Conservation (phyloP, 2,888 invertebrate species). For the Rhopalosiphum nymphaeae region DNA sequence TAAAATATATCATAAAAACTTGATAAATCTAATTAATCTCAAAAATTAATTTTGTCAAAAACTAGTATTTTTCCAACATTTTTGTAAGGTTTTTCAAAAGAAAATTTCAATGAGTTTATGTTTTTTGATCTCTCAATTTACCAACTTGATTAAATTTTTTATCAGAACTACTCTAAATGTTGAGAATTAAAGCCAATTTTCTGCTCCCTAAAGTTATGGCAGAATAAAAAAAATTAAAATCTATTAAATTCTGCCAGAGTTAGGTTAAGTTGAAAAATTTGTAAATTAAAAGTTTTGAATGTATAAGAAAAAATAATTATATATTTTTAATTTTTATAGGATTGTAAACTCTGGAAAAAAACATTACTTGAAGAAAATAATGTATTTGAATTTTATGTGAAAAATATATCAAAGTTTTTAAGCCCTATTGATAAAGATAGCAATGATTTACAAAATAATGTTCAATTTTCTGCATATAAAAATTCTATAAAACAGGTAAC, state of each 20-base stretch:
- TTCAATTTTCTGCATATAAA: conserved; percentile 66
- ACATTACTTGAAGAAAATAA: conserved; percentile 67
- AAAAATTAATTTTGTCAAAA: too few relatives aligned
- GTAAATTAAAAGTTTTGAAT: not conserved
- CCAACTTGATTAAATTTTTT: not conserved
- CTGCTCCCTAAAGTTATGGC: not conserved
- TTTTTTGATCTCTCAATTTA: not conserved
- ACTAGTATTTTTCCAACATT: too few relatives aligned
- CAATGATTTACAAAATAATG: conserved; percentile 66
- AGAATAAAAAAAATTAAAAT: not conserved
- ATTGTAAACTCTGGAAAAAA: conserved; percentile 69
- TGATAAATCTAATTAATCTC: too few relatives aligned
- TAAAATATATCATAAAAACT: too few relatives aligned
- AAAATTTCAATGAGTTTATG: not conserved
- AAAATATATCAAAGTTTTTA: conserved; percentile 67
- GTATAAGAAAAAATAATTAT: not conserved
- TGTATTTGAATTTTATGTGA: conserved; percentile 68
- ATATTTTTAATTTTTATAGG: conserved; percentile 67
- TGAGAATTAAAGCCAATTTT: not conserved
- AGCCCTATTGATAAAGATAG: conserved; percentile 65
- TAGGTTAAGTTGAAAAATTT: not conserved
- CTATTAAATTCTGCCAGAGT: not conserved
- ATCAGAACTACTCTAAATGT: not conserved
- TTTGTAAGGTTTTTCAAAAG: too few relatives aligned
- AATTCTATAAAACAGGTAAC: conserved; percentile 65